Evolutionary conservation across 2,888 invertebrate genomes (phyloP).

Genomic region (Campaea margaritaria): DNA sequence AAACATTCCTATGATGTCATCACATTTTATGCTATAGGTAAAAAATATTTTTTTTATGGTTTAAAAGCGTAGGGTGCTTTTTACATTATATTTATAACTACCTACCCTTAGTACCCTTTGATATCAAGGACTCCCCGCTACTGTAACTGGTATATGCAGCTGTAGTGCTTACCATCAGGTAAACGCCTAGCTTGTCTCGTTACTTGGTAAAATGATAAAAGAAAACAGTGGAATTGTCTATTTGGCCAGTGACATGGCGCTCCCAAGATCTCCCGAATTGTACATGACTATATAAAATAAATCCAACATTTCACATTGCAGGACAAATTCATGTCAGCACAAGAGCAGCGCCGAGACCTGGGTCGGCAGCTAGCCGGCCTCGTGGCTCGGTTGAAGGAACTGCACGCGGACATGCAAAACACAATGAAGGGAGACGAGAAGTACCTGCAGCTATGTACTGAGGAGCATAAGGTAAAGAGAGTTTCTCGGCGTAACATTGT

Average conservation of each 20-base stretch:
- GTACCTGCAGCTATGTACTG: slow-evolving; percentile 89
- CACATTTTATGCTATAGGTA: neutral
- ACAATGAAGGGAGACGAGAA: slow-evolving; percentile 91
- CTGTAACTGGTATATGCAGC: too few relatives aligned
- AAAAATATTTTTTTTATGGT: neutral
- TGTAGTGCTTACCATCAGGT: too few relatives aligned
- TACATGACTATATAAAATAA: neutral
- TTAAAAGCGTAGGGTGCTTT: too few relatives aligned
- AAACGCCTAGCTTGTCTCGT: too few relatives aligned
- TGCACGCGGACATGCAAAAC: slow-evolving; percentile 91
- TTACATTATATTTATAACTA: too few relatives aligned
- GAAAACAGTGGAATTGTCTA: too few relatives aligned
- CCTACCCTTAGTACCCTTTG: too few relatives aligned
- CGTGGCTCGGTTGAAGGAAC: slow-evolving; percentile 87
- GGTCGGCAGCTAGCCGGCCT: slow-evolving; percentile 86
- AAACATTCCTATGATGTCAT: slow-evolving; percentile 21
- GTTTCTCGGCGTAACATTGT: too few relatives aligned
- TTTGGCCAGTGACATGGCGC: too few relatives aligned
- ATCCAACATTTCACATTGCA: slow-evolving; percentile 55
- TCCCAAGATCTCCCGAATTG: too few relatives aligned
- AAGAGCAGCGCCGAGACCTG: slow-evolving; percentile 87
- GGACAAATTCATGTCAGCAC: slow-evolving; percentile 87
- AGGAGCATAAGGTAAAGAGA: slow-evolving; percentile 89
- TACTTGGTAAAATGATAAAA: too few relatives aligned
- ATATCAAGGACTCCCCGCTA: too few relatives aligned